phyloP scores from a whole-genome alignment of 1,140 invertebrate genomes.

The Drosophila pseudoananassae region DNA sequence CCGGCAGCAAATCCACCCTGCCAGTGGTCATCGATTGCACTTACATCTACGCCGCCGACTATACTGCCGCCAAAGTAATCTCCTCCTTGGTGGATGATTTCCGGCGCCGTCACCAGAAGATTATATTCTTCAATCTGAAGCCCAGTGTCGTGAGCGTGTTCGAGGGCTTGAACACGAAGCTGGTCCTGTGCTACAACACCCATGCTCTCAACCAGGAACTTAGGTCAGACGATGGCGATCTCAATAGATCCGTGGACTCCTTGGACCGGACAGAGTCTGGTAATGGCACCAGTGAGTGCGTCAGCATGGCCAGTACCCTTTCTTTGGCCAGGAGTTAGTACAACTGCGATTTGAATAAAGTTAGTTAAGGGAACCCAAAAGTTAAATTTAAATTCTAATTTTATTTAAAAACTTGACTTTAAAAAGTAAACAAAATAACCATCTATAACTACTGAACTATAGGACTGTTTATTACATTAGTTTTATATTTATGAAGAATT shows the following conservation, averaged over 20 bases:
- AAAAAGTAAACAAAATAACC: too few relatives aligned
- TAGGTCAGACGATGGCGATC: conserved; percentile 71
- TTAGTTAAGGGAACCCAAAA: conserved; percentile 8
- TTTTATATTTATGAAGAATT: not conserved
- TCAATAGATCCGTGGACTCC: conserved; percentile 56
- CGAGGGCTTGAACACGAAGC: conserved; percentile 89
- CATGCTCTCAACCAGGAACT: conserved; percentile 89
- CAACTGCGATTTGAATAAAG: conserved; percentile 11
- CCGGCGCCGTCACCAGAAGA: conserved; percentile 87
- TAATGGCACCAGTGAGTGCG: conserved; percentile 46
- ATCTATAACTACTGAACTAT: not conserved
- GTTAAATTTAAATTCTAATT: not conserved
- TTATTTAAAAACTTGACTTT: not conserved
- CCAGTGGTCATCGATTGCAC: conserved; percentile 94
- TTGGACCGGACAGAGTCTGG: conserved; percentile 45
- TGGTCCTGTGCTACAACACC: conserved; percentile 90
- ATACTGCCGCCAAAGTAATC: conserved; percentile 91
- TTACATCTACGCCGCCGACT: conserved; percentile 93
- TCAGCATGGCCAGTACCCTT: conserved; percentile 65
- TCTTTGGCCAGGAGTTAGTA: conserved; percentile 41
- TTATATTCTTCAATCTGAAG: conserved; percentile 93
- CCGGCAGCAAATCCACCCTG: conserved; percentile 87
- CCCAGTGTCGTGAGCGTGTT: conserved; percentile 92
- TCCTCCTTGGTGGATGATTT: conserved; percentile 90
- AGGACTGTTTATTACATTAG: not conserved